These are phyloP conservation scores for Notolabrus celidotus DNA, from an alignment of 2,797 vertebrate species.

Conservation along the genomic window DNA sequence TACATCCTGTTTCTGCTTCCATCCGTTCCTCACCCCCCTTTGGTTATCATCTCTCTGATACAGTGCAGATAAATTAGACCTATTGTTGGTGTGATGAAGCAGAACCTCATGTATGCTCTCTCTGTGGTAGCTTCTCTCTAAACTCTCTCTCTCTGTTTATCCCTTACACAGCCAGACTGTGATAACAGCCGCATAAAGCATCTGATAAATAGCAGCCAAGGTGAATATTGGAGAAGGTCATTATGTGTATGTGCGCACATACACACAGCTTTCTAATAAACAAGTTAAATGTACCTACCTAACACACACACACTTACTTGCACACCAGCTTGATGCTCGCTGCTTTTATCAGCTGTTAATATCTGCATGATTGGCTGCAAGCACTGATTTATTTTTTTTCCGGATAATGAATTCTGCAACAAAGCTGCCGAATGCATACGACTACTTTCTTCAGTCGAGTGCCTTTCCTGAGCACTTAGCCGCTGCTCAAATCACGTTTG, in stretches of 20 bases:
- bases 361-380: conserved; percentile 64
- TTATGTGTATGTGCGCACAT: conserved; percentile 16
- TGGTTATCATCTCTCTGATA: conserved; percentile 54
- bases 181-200: conserved; percentile 60
- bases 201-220: conserved; percentile 66
- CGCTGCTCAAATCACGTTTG: conserved; percentile 68
- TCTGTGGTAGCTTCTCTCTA: conserved; percentile 11
- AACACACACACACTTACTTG: conserved; percentile 18
- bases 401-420: conserved; percentile 64
- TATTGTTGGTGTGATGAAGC: conserved; percentile 56
- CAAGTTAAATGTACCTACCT: neutral
- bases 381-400: conserved; percentile 64
- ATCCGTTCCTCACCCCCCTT: conserved; percentile 22
- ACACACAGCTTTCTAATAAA: conserved; percentile 10
- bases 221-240: conserved; percentile 66
- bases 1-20: conserved; percentile 34
- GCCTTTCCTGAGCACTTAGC: conserved; percentile 57
- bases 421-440: conserved; percentile 31
- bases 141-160: conserved; percentile 35
- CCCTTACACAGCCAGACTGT: conserved; percentile 3
- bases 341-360: conserved; percentile 56
- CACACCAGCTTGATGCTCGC: conserved; percentile 12
- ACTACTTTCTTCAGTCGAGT: conserved; percentile 42
- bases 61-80: conserved; percentile 52
- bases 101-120: conserved; percentile 40